These are phyloP conservation scores for Halesus radiatus DNA, from an alignment of 1,140 invertebrate genomes.

Conservation along the genomic window DNA sequence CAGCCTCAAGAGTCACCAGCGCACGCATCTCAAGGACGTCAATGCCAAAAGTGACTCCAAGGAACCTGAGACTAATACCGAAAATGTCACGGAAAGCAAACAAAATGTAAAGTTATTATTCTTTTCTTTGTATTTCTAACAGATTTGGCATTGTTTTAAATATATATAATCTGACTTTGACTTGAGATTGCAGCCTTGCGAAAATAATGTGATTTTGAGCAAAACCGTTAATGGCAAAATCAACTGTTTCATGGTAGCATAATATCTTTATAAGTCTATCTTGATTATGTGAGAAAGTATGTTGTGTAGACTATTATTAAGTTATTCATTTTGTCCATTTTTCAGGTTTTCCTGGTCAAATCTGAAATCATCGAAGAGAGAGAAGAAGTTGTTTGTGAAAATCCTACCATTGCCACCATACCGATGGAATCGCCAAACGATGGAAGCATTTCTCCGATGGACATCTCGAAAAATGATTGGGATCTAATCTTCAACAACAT, in stretches of 20 bases:
- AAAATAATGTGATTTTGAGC: too few species aligned
- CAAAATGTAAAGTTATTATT: constrained; percentile 10
- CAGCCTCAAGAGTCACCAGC: constrained; percentile 84
- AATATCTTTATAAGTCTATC: too few species aligned
- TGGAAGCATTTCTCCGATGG: constrained; percentile 39
- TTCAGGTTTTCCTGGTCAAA: not conserved
- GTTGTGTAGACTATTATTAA: too few species aligned
- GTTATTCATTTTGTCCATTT: not conserved
- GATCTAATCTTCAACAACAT: constrained; percentile 60
- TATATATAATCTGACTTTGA: too few species aligned
- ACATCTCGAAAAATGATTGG: constrained; percentile 62
- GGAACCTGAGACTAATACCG: constrained; percentile 8
- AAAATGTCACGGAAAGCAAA: constrained; percentile 39
- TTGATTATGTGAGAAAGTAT: too few species aligned
- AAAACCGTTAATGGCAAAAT: too few species aligned
- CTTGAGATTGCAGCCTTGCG: too few species aligned
- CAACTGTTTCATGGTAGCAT: too few species aligned
- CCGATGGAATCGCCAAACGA: not conserved
- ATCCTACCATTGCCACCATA: not conserved
- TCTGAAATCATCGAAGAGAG: not conserved
- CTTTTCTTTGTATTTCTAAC: not conserved
- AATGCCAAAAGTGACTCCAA: not conserved
- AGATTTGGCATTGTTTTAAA: not conserved
- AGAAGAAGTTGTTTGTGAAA: constrained; percentile 8
- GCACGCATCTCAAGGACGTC: constrained; percentile 71